Evolutionary conservation across 2,888 invertebrate genomes (phyloP).

Genomic region (Epistrophella euchroma): DNA sequence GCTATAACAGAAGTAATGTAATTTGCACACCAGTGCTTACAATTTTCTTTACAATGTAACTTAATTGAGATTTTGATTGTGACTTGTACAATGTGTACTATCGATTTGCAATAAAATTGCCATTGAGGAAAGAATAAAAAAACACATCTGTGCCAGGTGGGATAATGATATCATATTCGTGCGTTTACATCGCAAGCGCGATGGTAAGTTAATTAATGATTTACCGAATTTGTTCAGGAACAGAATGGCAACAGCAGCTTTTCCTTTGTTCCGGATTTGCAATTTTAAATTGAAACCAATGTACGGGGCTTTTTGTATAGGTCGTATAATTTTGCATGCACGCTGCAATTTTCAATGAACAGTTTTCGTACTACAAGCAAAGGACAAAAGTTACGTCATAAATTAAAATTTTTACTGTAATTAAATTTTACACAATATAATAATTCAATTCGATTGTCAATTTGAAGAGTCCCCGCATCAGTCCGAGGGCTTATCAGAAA

Average conservation of each 20-base stretch:
- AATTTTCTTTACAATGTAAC: conserved; percentile 51
- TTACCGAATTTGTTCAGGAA: conserved; percentile 62
- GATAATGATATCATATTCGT: conserved; percentile 65
- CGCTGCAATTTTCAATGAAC: conserved; percentile 23
- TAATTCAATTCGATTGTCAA: conserved; percentile 68
- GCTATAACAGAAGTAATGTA: conserved; percentile 47
- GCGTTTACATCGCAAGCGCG: conserved; percentile 56
- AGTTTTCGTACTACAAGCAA: conserved; percentile 44
- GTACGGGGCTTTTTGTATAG: conserved; percentile 34
- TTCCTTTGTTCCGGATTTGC: conserved; percentile 61
- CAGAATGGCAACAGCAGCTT: conserved; percentile 61
- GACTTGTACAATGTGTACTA: conserved; percentile 51
- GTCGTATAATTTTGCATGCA: conserved; percentile 42
- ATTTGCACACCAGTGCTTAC: conserved; percentile 43
- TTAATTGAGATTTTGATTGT: conserved; percentile 65
- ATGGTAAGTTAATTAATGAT: conserved; percentile 70
- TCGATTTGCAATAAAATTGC: conserved; percentile 54
- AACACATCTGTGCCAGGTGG: conserved; percentile 46
- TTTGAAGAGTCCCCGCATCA: conserved; percentile 28
- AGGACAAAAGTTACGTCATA: conserved; percentile 77
- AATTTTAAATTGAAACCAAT: conserved; percentile 71
- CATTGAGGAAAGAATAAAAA: conserved; percentile 37
- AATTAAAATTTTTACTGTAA: conserved; percentile 79
- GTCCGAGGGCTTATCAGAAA: conserved; percentile 27
- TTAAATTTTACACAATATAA: conserved; percentile 77